Percentiles rank a stretch among this genome's conserved stretches.
Evolutionary conservation across 2,888 invertebrate species (phyloP).

Genomic region (Sarcophaga variegata): DNA sequence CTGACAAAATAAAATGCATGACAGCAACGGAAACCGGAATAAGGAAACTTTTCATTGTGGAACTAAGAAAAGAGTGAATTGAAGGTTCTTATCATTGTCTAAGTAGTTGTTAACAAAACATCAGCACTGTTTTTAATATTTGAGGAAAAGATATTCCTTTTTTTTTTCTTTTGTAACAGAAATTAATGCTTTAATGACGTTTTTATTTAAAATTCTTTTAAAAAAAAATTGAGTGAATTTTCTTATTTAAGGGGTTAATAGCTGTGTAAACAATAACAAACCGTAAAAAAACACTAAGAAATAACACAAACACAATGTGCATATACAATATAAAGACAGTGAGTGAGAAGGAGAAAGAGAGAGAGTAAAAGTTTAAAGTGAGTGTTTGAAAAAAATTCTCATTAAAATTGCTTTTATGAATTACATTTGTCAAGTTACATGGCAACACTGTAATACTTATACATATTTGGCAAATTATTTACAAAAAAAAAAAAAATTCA

Average conservation of each 20-base stretch:
- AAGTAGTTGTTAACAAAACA: slow-evolving; percentile 48
- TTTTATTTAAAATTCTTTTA: neutral
- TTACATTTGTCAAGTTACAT: slow-evolving; percentile 28
- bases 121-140: slow-evolving; percentile 43
- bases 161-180: neutral
- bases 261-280: neutral
- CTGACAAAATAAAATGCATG: slow-evolving; percentile 25
- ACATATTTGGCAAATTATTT: slow-evolving; percentile 64
- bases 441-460: slow-evolving; percentile 46
- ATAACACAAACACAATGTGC: too few relatives aligned
- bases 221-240: too few relatives aligned
- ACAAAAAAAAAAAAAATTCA: slow-evolving; percentile 3
- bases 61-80: slow-evolving; percentile 53
- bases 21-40: slow-evolving; percentile 56
- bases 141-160: neutral
- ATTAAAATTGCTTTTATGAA: slow-evolving; percentile 10
- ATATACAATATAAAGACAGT: too few relatives aligned
- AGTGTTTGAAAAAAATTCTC: too few relatives aligned
- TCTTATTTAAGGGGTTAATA: too few relatives aligned
- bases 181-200: too few relatives aligned
- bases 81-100: slow-evolving; percentile 51
- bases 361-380: slow-evolving; percentile 52
- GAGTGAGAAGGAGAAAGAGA: neutral
- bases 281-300: neutral
- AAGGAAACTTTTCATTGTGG: slow-evolving; percentile 61